Base-by-base conservation (phyloP, 2,113 vertebrate genomes). In the Pseudorhombus dupliciocellatus region DNA sequence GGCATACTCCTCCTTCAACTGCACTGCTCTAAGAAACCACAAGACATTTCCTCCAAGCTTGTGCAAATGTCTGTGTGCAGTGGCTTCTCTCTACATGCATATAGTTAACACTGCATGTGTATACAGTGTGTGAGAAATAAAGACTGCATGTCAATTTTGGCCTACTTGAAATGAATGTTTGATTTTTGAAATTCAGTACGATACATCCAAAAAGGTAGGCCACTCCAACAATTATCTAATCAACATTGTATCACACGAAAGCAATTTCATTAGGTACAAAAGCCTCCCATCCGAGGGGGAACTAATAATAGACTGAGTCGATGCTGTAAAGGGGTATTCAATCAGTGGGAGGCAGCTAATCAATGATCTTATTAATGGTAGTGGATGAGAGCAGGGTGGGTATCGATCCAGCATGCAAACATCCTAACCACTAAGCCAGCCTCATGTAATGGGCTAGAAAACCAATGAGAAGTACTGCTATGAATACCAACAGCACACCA, bases 331-430 rank as follows among this genome's bases (percentile, higher is more conserved):
- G 72, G 83, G 73, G 75, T 87, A 85, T 91, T 93, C 80, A 90
- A 91, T 92, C 92, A 92, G 30, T 60, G 70, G 70, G 67, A 81
- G 88, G 87, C 91, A 91, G 90, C 50, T 89, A 92, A 93, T 93
- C 91, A 82, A 93, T 94, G 59, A 84, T 72, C 83, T 88, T 92
- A 84, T 91, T 91, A 90, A 92, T 90, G 86, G 77, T 86, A 84
- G 80, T 68, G 70, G 75, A 59, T 68, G 67, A 86, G 76, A 79
- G 77, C 64, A 76, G 76, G 76, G 76, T 86, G 80, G 62, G 9
- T 87, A 93, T 92, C 25, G 89, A 93, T 91, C 83, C 81, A 70
- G 74, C 79, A 90, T 88, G 84, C 90, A 87, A 91, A 89, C 69
- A 74, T 62, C 68, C 60, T 64, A 73, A 77, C 70, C 63, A 66